Percentiles rank a stretch among this genome's conserved stretches.
phyloP scores from a whole-genome alignment of 2,113 vertebrate genomes.

The Calypte anna region DNA sequence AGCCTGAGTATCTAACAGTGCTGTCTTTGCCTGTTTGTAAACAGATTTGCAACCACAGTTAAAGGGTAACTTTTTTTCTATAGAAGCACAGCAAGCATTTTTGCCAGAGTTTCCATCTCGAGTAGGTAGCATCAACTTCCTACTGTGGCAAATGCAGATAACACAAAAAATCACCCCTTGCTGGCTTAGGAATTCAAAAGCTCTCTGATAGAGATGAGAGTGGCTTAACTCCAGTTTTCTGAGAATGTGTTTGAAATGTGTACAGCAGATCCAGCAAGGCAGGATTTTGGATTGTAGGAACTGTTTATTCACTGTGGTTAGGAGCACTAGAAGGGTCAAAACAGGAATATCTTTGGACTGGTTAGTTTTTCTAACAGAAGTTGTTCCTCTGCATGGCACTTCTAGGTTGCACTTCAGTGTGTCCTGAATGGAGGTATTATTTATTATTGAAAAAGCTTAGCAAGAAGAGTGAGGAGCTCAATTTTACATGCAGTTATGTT shows the following conservation, averaged over 20 bases:
- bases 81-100: background rate
- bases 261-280: background rate
- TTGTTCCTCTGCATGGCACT: background rate
- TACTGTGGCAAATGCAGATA: background rate
- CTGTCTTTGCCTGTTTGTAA: background rate
- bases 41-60: slow-evolving; percentile 9
- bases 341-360: background rate
- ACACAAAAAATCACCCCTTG: background rate
- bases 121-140: background rate
- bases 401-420: background rate
- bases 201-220: background rate
- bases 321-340: background rate
- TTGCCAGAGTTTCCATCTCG: background rate
- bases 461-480: background rate
- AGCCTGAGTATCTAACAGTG: background rate
- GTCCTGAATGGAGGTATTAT: background rate
- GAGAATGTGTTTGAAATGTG: background rate
- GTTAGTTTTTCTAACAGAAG: background rate
- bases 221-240: background rate
- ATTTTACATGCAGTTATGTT: background rate
- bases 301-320: background rate
- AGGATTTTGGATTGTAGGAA: background rate
- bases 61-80: background rate
- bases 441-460: background rate
- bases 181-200: background rate